Base-by-base conservation (phyloP, 2,888 invertebrate species). In the Drosophila infuscata region DNA sequence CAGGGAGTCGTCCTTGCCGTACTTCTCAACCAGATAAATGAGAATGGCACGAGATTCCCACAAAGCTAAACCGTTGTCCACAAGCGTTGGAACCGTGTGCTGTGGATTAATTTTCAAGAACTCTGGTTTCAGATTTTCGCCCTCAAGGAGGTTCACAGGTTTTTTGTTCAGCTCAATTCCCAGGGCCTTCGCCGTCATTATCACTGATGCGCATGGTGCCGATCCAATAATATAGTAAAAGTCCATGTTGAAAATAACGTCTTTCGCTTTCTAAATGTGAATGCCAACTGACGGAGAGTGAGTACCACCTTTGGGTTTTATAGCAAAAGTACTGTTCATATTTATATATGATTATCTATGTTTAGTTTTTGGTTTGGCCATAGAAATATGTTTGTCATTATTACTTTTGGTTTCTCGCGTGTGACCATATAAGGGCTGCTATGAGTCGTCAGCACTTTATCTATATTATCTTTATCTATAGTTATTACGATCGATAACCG, bases 21-120 rank as follows among this genome's bases (percentile, higher is more conserved):
- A 97, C 90, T 96, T 96, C 92, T 96, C 95, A 30, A 94, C 96
- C 89, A 98, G 94, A 92, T 98, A 98, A 0, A 95, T 94, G 92
- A 96, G 94, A 91, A 98, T 97, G 69, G 97, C 96, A 43, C 97
- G 96, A 54, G 97, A 97, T 93, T 98, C 98, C 95, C 96, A 96
- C 64, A 98, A 91, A 20, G 94, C 93, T 90, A 97, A 95, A 0
- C 96, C 97, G 86, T 96, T 95, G 93, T 98, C 98, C 66, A 96
- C 95, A 49, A 98, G 92, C 0, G 97, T 97, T 1, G 98, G 98
- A 68, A 98, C 94, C 29, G 95, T 95, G 91, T 97, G 97, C 93
- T 97, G 97, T 0, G 97, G 97, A 92, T 97, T 97, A 32, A 97
- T 92, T 94, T 96, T 95, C 46, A 96, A 1, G 84, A 94, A 96